Percentiles rank a stretch among this genome's conserved stretches.
phyloP scores from a whole-genome alignment of 2,888 invertebrate species.

The Dascillus cervinus region DNA sequence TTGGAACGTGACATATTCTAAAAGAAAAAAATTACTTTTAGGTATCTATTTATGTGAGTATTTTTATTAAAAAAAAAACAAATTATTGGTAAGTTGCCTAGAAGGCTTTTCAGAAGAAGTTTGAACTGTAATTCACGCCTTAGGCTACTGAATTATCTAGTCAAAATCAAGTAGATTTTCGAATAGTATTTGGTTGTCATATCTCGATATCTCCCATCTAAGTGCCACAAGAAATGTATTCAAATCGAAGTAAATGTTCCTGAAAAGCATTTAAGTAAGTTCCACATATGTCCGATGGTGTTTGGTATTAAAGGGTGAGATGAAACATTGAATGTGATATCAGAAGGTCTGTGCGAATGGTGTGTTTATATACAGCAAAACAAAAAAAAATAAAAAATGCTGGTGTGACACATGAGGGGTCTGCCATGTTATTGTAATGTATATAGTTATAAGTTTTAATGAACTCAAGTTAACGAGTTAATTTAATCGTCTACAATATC shows the following conservation, averaged over 20 bases:
- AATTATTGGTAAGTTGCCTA: constrained; percentile 23
- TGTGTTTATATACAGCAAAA: too few species aligned
- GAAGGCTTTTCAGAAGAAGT: constrained; percentile 26
- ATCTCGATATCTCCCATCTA: constrained; percentile 43
- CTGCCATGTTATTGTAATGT: constrained; percentile 24
- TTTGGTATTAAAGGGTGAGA: constrained; percentile 44
- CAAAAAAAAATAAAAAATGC: too few species aligned
- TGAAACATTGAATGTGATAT: constrained; percentile 37
- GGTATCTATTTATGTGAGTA: constrained; percentile 14
- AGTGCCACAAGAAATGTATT: constrained; percentile 38
- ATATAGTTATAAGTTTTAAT: constrained; percentile 19
- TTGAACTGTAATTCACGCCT: constrained; percentile 29
- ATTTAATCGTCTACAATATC: constrained; percentile 32
- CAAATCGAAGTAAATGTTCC: constrained; percentile 43
- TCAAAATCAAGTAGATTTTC: constrained; percentile 29
- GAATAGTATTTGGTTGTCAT: constrained; percentile 19
- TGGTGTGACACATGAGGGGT: too few species aligned
- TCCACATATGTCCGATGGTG: constrained; percentile 22
- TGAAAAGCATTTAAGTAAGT: constrained; percentile 44
- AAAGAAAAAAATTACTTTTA: constrained; percentile 28
- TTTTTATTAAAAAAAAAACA: too few species aligned
- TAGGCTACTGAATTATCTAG: constrained; percentile 38
- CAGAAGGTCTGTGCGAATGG: constrained; percentile 29
- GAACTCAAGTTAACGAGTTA: constrained; percentile 23
- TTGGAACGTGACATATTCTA: constrained; percentile 33